These are phyloP conservation scores for Tuta absoluta DNA, from an alignment of 2,888 invertebrate species.

Conservation along the genomic window DNA sequence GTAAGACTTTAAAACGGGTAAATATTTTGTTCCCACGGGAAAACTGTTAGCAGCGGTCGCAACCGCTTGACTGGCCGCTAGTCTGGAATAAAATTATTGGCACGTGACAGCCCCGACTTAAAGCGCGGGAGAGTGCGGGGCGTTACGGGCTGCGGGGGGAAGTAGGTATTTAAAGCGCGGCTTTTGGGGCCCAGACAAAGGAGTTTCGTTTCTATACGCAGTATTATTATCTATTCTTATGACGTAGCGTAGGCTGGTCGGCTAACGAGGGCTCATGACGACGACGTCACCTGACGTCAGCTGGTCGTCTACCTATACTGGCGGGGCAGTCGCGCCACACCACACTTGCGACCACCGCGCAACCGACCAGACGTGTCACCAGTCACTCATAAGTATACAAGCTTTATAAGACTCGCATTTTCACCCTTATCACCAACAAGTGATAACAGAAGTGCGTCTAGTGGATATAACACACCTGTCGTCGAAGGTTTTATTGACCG, in stretches of 20 bases:
- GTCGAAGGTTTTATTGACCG: conserved; percentile 39
- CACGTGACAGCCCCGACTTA: too few relatives aligned
- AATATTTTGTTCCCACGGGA: too few relatives aligned
- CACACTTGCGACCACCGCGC: conserved; percentile 39
- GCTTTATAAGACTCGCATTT: conserved; percentile 29
- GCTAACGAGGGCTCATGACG: background rate
- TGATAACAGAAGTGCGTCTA: conserved; percentile 56
- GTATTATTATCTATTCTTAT: too few relatives aligned
- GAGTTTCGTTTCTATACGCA: too few relatives aligned
- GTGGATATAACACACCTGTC: conserved; percentile 36
- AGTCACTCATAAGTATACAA: conserved; percentile 36
- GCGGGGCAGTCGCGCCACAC: conserved; percentile 29
- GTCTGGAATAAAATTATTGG: too few relatives aligned
- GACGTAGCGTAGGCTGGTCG: background rate
- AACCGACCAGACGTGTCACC: conserved; percentile 46
- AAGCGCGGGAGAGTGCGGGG: too few relatives aligned
- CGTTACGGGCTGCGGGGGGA: too few relatives aligned
- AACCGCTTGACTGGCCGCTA: too few relatives aligned
- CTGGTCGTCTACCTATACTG: conserved; percentile 5
- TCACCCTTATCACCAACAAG: conserved; percentile 55
- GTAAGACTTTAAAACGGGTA: too few relatives aligned
- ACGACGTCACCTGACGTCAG: conserved; percentile 27
- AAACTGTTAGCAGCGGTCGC: too few relatives aligned
- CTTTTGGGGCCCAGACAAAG: too few relatives aligned
- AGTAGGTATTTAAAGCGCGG: too few relatives aligned